Percentiles rank a stretch among this genome's conserved stretches.
Evolutionary conservation across 2,888 invertebrate species (phyloP).

Genomic region (Hirtodrosophila trivittata): DNA sequence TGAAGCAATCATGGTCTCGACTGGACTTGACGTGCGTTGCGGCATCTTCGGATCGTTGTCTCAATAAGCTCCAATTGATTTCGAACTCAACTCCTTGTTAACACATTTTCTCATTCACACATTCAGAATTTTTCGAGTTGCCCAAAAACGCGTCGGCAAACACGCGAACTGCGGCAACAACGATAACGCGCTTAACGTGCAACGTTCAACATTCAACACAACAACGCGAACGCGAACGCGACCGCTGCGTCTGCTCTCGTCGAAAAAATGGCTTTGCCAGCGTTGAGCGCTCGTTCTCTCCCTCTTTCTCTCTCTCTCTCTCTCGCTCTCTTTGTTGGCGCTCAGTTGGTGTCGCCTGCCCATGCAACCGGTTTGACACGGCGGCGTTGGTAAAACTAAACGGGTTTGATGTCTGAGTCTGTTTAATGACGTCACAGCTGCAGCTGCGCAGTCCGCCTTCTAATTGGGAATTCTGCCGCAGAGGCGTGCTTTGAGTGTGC

Average conservation of each 20-base stretch:
- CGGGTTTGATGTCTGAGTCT: conserved; percentile 55
- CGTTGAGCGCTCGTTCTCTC: conserved; percentile 11
- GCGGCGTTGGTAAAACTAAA: conserved; percentile 45
- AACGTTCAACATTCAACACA: conserved; percentile 62
- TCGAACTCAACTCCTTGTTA: neutral
- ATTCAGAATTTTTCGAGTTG: conserved; percentile 13
- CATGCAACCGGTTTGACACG: conserved; percentile 56
- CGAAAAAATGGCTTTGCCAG: conserved; percentile 36
- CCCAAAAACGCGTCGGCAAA: conserved; percentile 81
- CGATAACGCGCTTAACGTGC: conserved; percentile 46
- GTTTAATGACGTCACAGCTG: conserved; percentile 70
- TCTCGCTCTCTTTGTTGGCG: conserved; percentile 9
- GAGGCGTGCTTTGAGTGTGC: conserved; percentile 48
- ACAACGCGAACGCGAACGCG: conserved; percentile 46
- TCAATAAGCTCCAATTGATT: conserved; percentile 5
- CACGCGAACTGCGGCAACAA: conserved; percentile 50
- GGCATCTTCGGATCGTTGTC: conserved; percentile 63
- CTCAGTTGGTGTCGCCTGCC: conserved; percentile 4
- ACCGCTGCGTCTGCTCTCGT: conserved; percentile 18
- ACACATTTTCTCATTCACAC: conserved; percentile 15
- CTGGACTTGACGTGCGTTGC: conserved; percentile 81
- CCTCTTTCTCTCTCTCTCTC: conserved; percentile 6
- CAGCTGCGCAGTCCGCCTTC: conserved; percentile 58
- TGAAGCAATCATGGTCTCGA: conserved; percentile 33
- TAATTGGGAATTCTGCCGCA: conserved; percentile 55